phyloP scores from a whole-genome alignment of 2,113 vertebrate genomes.

The Dipodomys merriami region DNA sequence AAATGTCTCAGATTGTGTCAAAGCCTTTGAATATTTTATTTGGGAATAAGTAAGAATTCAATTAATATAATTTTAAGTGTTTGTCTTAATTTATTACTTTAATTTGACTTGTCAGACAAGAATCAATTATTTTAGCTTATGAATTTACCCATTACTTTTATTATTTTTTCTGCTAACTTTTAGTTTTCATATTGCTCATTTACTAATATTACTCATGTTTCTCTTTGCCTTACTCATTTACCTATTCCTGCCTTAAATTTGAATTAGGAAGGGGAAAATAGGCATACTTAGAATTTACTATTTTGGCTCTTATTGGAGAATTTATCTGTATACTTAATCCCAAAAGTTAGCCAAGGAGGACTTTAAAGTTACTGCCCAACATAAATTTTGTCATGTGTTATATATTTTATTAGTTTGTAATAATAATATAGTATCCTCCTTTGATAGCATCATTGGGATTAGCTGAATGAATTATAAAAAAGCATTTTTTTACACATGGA shows the following conservation, averaged over 20 bases:
- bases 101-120: slow-evolving; percentile 25
- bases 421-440: neutral
- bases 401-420: slow-evolving; percentile 8
- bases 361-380: neutral
- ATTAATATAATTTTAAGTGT: neutral
- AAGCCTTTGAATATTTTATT: neutral
- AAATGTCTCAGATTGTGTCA: neutral
- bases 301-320: slow-evolving; percentile 24
- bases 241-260: slow-evolving; percentile 22
- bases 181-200: slow-evolving; percentile 12
- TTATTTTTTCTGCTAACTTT: slow-evolving; percentile 7
- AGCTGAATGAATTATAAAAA: slow-evolving; percentile 9
- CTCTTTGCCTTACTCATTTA: slow-evolving; percentile 20
- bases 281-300: neutral
- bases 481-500: neutral
- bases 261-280: neutral
- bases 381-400: no score
- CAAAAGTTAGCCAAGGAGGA: neutral
- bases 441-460: slow-evolving; percentile 1
- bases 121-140: slow-evolving; percentile 13
- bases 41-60: neutral
- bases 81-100: slow-evolving; percentile 24
- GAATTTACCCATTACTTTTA: neutral
- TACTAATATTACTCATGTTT: slow-evolving; percentile 19
- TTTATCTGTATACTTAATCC: neutral